Percentiles rank a stretch among this genome's conserved stretches.
These are phyloP conservation scores for Lasioglossum vierecki DNA, from an alignment of 2,888 invertebrate species.

Conservation along the genomic window DNA sequence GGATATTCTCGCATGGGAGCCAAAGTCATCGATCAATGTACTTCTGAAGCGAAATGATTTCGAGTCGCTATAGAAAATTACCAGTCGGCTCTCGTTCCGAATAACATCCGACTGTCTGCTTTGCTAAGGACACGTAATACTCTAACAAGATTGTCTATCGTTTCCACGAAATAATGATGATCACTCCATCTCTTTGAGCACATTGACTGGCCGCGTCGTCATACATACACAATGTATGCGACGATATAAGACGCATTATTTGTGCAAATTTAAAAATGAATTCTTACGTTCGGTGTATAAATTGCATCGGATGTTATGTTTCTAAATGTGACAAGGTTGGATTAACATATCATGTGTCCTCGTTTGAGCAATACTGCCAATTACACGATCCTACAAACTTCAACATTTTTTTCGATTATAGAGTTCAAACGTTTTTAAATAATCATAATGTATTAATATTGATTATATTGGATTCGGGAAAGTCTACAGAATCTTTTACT, in stretches of 20 bases:
- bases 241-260: neutral
- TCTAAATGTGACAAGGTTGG: neutral
- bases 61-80: neutral
- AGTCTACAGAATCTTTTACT: too few relatives aligned
- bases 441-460: too few relatives aligned
- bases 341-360: neutral
- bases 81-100: neutral
- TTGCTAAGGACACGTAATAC: neutral
- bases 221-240: neutral
- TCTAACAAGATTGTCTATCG: neutral
- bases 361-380: neutral
- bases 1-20: neutral
- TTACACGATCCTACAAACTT: too few relatives aligned
- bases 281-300: neutral
- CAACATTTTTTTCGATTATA: too few relatives aligned
- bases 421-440: too few relatives aligned
- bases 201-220: neutral
- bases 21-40: neutral
- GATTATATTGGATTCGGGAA: too few relatives aligned
- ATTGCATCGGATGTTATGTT: neutral
- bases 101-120: neutral
- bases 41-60: neutral
- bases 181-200: neutral
- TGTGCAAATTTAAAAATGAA: neutral
- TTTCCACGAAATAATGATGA: conserved; percentile 5